These are phyloP conservation scores for Agrypnia vestita DNA, from an alignment of 1,140 invertebrate genomes.

Conservation along the genomic window DNA sequence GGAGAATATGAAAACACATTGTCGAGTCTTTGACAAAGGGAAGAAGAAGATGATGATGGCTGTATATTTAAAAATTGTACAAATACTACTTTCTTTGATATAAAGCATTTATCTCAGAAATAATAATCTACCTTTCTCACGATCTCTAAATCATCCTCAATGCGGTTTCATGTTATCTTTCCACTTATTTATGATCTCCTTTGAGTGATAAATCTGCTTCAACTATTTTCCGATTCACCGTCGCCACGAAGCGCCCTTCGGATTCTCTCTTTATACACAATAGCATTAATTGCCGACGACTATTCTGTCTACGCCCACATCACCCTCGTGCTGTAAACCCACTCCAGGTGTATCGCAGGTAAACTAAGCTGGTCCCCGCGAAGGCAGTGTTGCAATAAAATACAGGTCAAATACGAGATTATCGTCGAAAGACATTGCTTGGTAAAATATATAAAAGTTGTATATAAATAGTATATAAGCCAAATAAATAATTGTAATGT, in stretches of 20 bases:
- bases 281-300: constrained; percentile 28
- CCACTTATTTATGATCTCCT: constrained; percentile 27
- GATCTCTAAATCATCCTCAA: neutral
- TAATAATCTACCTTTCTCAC: no score
- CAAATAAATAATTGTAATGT: no score
- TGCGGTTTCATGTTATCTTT: constrained; percentile 10
- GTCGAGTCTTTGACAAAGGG: no score
- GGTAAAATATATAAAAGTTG: no score
- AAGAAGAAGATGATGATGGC: no score
- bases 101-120: no score
- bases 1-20: no score
- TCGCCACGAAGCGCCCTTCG: neutral
- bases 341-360: neutral
- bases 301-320: constrained; percentile 21
- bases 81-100: no score
- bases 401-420: no score
- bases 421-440: no score
- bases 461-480: no score
- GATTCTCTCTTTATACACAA: constrained; percentile 19
- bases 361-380: neutral
- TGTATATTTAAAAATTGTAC: no score
- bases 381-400: neutral
- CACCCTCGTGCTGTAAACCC: constrained; percentile 21
- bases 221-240: neutral
- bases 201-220: constrained; percentile 19